Conservation (phyloP, 2,797 vertebrate genomes). For the Sciaenops ocellatus region DNA sequence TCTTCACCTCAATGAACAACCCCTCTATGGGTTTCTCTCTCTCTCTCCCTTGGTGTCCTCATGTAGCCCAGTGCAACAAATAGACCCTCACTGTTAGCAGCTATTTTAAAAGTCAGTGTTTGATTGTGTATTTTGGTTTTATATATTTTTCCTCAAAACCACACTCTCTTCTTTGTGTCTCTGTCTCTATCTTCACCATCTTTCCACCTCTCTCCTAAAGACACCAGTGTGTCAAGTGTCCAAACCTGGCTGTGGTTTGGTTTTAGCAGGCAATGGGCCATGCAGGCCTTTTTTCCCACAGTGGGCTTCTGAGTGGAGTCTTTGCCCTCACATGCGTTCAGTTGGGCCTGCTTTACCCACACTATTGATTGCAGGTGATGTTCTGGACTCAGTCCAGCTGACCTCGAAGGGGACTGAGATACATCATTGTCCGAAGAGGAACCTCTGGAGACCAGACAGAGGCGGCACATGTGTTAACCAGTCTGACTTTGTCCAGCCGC, state of each 20-base stretch:
- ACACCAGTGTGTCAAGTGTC: conserved; percentile 64
- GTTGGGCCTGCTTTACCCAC: conserved; percentile 87
- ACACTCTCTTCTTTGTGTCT: conserved; percentile 1
- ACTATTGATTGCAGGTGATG: conserved; percentile 88
- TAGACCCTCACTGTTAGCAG: conserved; percentile 10
- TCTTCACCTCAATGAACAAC: conserved; percentile 65
- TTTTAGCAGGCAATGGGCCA: conserved; percentile 85
- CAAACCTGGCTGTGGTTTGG: conserved; percentile 78
- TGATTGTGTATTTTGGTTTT: conserved; percentile 12
- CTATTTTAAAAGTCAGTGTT: conserved; percentile 4
- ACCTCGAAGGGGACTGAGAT: conserved; percentile 83
- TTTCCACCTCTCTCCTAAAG: conserved; percentile 54
- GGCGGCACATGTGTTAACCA: conserved; percentile 66
- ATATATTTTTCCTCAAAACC: background rate
- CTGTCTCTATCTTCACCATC: conserved; percentile 27
- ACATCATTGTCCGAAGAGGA: conserved; percentile 84
- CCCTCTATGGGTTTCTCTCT: conserved; percentile 13
- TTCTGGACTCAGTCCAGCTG: conserved; percentile 86
- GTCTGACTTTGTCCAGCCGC: conserved; percentile 58
- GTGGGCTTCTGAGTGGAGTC: conserved; percentile 79
- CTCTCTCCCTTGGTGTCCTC: conserved; percentile 25
- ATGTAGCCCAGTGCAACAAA: conserved; percentile 27
- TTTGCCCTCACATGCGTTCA: conserved; percentile 80
- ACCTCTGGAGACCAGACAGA: conserved; percentile 80
- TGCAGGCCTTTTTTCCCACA: conserved; percentile 82